phyloP scores from a whole-genome alignment of 2,888 invertebrate genomes.

The Pristionchus mayeri region DNA sequence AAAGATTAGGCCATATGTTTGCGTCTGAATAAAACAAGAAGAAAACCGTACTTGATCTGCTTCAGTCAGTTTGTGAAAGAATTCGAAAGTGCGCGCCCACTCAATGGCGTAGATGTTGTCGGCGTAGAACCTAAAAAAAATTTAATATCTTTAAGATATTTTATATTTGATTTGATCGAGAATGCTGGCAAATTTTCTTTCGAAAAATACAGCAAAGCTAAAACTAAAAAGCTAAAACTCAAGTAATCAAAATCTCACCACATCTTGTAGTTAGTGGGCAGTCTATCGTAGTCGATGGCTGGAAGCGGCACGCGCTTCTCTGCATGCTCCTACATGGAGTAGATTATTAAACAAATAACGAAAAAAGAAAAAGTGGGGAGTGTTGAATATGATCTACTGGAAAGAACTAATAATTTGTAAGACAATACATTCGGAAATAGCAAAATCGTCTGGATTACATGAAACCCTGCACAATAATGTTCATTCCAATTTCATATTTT shows the following conservation, averaged over 20 bases:
- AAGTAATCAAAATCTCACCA: too few species aligned
- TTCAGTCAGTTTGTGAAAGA: constrained; percentile 55
- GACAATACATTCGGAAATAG: neutral
- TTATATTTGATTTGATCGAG: too few species aligned
- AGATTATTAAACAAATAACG: too few species aligned
- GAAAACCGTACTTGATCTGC: neutral
- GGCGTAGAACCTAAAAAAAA: constrained; percentile 55
- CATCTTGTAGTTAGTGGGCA: constrained; percentile 17
- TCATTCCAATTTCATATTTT: too few species aligned
- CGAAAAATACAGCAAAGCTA: too few species aligned
- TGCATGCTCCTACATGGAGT: constrained; percentile 37
- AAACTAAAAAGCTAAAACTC: too few species aligned
- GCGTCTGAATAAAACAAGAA: too few species aligned
- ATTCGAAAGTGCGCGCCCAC: constrained; percentile 64
- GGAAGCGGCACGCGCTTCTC: constrained; percentile 6
- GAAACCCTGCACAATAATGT: too few species aligned
- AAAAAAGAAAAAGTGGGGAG: too few species aligned
- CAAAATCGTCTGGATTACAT: neutral
- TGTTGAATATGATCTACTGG: too few species aligned
- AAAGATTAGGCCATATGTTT: too few species aligned
- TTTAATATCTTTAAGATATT: neutral
- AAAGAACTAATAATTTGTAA: neutral
- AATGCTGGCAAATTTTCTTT: too few species aligned
- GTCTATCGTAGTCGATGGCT: neutral
- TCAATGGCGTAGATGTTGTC: constrained; percentile 62